Percentiles rank a stretch among this genome's conserved stretches.
Conservation (phyloP, 2,888 invertebrate species). For the Scaptomyza cyrtandrae region DNA sequence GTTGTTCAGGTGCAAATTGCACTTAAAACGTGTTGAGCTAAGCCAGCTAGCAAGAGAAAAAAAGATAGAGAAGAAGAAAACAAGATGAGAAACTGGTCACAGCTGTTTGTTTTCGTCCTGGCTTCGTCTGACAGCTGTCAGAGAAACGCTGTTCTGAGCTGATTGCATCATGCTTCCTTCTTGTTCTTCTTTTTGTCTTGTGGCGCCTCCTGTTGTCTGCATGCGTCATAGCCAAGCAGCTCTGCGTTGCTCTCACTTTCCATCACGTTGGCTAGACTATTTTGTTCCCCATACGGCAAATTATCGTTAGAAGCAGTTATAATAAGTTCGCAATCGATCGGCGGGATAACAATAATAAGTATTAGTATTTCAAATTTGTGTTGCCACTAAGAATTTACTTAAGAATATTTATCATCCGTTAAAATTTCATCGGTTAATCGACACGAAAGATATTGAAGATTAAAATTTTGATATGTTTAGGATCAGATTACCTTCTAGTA, state of each 20-base stretch:
- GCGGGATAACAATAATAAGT: too few relatives aligned
- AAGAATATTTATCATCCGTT: too few relatives aligned
- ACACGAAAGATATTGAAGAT: background rate
- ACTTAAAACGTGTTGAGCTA: conserved; percentile 17
- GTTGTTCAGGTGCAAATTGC: conserved; percentile 5
- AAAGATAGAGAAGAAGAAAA: too few relatives aligned
- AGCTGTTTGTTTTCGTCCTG: conserved; percentile 26
- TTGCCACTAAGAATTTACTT: too few relatives aligned
- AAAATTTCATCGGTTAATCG: too few relatives aligned
- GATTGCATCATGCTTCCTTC: background rate
- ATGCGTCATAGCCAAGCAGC: conserved; percentile 12
- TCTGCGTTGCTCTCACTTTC: background rate
- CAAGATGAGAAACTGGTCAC: conserved; percentile 4
- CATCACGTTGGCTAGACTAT: background rate
- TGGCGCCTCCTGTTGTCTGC: conserved; percentile 12
- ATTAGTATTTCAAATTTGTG: too few relatives aligned
- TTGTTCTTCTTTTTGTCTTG: background rate
- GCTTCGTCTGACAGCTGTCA: conserved; percentile 38
- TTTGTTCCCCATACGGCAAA: background rate
- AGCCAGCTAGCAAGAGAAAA: background rate
- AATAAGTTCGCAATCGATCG: too few relatives aligned
- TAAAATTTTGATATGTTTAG: background rate
- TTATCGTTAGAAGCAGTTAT: too few relatives aligned
- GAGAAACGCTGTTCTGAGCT: conserved; percentile 1
- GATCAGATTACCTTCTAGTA: too few relatives aligned